These are phyloP conservation scores for Phataginus tricuspis DNA, from an alignment of 2,797 vertebrate species.

Conservation along the genomic window DNA sequence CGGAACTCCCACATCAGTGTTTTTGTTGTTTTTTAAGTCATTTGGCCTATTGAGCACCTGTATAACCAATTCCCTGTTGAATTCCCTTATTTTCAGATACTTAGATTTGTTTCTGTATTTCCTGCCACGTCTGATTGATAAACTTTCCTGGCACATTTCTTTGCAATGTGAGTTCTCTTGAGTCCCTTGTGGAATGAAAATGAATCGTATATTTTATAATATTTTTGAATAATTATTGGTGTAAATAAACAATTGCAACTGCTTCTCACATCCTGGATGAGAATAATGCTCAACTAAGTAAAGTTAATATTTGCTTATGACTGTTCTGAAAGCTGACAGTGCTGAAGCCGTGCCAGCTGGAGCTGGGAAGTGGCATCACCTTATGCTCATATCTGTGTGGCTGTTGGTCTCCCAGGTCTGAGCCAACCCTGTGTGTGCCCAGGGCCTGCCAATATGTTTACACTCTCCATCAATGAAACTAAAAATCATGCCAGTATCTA, in stretches of 20 bases:
- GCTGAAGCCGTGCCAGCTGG: not conserved
- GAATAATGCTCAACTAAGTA: not conserved
- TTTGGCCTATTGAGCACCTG: not conserved
- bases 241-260: not conserved
- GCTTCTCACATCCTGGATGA: not conserved
- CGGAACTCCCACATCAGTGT: too few species aligned
- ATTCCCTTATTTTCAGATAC: not conserved
- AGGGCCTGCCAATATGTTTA: not conserved
- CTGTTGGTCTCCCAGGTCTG: not conserved
- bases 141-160: not conserved
- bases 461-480: not conserved
- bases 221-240: not conserved
- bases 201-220: not conserved
- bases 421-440: not conserved
- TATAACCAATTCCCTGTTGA: not conserved
- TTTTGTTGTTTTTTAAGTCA: not conserved
- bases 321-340: not conserved
- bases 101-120: not conserved
- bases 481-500: not conserved
- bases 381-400: not conserved
- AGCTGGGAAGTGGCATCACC: fast-evolving
- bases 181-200: not conserved
- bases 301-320: not conserved
- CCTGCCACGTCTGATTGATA: not conserved
- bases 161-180: not conserved